These are phyloP conservation scores for Poecilia latipinna DNA, from an alignment of 2,113 vertebrate genomes.

Conservation along the genomic window DNA sequence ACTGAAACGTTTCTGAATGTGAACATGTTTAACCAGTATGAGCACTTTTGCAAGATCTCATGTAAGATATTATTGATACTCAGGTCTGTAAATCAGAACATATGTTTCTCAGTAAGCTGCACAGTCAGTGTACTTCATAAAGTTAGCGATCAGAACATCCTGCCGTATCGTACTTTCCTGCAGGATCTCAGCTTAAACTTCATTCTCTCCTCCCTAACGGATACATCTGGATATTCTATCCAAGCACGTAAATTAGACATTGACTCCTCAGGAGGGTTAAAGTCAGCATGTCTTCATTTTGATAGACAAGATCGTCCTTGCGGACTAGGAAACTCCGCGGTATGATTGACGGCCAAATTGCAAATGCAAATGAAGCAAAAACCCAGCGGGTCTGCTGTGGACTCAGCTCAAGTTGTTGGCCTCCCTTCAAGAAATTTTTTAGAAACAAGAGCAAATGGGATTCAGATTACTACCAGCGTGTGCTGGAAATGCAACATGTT, in stretches of 20 bases:
- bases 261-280: slow-evolving; percentile 19
- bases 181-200: slow-evolving; percentile 19
- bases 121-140: not conserved
- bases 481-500: not conserved
- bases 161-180: slow-evolving; percentile 1
- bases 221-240: slow-evolving; percentile 1
- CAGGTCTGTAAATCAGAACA: not conserved
- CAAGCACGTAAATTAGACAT: slow-evolving; percentile 21
- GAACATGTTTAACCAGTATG: not conserved
- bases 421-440: slow-evolving; percentile 24
- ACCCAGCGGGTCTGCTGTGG: slow-evolving; percentile 16
- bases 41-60: not conserved
- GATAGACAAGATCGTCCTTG: slow-evolving; percentile 3
- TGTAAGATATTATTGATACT: not conserved
- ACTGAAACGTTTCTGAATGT: too few species aligned
- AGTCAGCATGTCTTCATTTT: slow-evolving; percentile 20
- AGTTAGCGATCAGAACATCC: not conserved
- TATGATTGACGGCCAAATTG: slow-evolving; percentile 59
- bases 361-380: slow-evolving; percentile 45
- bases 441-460: not conserved
- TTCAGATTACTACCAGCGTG: not conserved
- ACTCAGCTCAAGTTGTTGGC: slow-evolving; percentile 23
- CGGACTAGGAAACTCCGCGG: slow-evolving; percentile 10
- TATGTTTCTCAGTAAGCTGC: not conserved
- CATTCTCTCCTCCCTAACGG: not conserved